Conservation (phyloP, 2,888 invertebrate genomes). For the Marasmarcha lunaedactyla region DNA sequence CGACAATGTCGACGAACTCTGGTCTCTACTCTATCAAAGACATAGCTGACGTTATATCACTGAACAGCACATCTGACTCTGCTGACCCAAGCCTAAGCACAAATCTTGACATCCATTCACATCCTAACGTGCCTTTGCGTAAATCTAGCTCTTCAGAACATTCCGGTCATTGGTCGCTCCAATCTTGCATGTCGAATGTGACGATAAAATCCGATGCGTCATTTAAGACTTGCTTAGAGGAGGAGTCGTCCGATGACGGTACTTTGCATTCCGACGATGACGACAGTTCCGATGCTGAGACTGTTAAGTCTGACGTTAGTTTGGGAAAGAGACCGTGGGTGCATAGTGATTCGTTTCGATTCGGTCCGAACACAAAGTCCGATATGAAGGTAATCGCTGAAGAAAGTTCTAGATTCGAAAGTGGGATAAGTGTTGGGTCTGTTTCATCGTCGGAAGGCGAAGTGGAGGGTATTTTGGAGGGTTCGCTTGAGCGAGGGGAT, state of each 20-base stretch:
- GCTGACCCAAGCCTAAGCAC: conserved; percentile 39
- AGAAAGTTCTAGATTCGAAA: conserved; percentile 47
- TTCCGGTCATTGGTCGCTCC: conserved; percentile 56
- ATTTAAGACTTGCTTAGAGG: conserved; percentile 49
- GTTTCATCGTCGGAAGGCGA: conserved; percentile 51
- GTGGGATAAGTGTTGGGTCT: conserved; percentile 48
- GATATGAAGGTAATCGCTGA: conserved; percentile 36
- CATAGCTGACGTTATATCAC: conserved; percentile 51
- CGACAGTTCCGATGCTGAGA: conserved; percentile 47
- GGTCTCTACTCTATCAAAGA: conserved; percentile 54
- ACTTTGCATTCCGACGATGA: conserved; percentile 56
- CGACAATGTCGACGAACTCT: conserved; percentile 38
- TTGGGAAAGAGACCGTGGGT: conserved; percentile 55
- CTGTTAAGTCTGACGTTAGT: conserved; percentile 48
- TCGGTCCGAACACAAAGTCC: conserved; percentile 31
- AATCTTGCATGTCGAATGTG: conserved; percentile 51
- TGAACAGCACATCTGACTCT: conserved; percentile 38
- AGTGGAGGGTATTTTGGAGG: conserved; percentile 42
- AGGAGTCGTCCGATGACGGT: conserved; percentile 50
- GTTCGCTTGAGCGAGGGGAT: conserved; percentile 64
- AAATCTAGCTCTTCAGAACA: conserved; percentile 58
- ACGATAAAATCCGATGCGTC: conserved; percentile 52
- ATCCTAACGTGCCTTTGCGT: conserved; percentile 37
- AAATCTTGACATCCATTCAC: conserved; percentile 35
- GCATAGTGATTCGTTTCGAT: conserved; percentile 56